Evolutionary conservation across 2,888 invertebrate genomes (phyloP).

Genomic region (Dicranocentrus wangi): DNA sequence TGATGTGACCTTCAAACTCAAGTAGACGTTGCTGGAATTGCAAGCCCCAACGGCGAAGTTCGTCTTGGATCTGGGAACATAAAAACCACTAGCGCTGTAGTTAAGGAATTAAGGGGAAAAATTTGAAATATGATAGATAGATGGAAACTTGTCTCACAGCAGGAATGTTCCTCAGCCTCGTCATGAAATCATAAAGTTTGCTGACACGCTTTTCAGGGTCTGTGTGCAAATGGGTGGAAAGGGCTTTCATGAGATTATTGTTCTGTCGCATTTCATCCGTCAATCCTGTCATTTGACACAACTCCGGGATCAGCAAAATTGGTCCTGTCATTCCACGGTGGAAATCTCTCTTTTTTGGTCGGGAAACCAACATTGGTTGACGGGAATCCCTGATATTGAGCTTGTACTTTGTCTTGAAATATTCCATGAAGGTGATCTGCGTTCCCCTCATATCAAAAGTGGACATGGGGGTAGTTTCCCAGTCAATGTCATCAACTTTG

Average conservation of each 20-base stretch:
- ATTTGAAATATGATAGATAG: no score
- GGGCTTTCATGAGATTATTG: conserved; percentile 88
- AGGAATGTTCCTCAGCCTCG: conserved; percentile 70
- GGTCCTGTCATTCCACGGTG: conserved; percentile 68
- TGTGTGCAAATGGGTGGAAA: conserved; percentile 85
- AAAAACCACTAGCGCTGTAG: no score
- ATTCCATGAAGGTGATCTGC: conserved; percentile 23
- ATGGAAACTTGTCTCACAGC: no score
- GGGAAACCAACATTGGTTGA: conserved; percentile 70
- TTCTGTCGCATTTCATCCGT: conserved; percentile 88
- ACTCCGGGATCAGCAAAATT: conserved; percentile 86
- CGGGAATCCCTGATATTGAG: conserved; percentile 18
- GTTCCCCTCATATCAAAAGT: conserved; percentile 28
- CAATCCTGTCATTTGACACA: conserved; percentile 91
- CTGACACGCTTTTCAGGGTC: conserved; percentile 85
- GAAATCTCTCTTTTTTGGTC: conserved; percentile 69
- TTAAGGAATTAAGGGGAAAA: no score
- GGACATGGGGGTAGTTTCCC: conserved; percentile 12
- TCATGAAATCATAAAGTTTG: conserved; percentile 80
- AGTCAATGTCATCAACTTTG: conserved; percentile 46
- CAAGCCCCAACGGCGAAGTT: conserved; percentile 60
- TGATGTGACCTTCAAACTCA: conserved; percentile 51
- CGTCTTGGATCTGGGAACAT: conserved; percentile 50
- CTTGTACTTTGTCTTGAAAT: conserved; percentile 71
- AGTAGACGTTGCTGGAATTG: conserved; percentile 43